Base-by-base conservation (phyloP, 1,140 invertebrate genomes). In the Medauroidea extradentata region DNA sequence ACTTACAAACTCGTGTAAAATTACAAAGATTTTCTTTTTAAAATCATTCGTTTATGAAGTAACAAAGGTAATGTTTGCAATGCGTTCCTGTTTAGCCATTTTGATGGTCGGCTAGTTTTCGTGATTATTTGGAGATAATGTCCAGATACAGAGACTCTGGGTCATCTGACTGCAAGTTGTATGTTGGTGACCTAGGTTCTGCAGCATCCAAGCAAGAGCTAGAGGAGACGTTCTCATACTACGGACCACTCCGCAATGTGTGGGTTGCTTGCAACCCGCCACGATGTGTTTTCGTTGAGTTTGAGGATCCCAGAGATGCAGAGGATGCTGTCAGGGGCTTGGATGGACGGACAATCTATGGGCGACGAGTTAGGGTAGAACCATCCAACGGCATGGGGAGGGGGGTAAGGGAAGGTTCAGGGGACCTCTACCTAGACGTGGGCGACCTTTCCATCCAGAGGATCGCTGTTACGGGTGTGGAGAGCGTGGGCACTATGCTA, bases 211-310 rank as follows among this genome's bases (percentile, higher is more conserved):
- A 93, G 72, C 89, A 91, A 68, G 91, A 96, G 73, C 73, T 96
- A 43, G 93, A 96, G 76, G 91, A 95, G 76, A 89, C 92, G 8
- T 99, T 99, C 75, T 87, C 90, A 52, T 92, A 96, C 67, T 99
- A 97, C 75, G 96, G 96, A 3, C 88, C 91, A 25, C 77, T 98
- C 61, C 85, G 89, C 63, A 96, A 93, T 78, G 93, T 98, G 18
- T 97, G 93, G 94, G 92, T 97, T 3, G 94, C 94, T 1, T 80
- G 93, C 66, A 96, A 96, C 75, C 91, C 91, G 9, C 90, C 90
- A 43, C 88, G 94, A 34, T 98, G 98, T 80, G 94, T 94, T 13
- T 98, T 98, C 78, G 90, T 98, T 16, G 94, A 97, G 75, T 98
- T 94, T 78, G 94, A 98, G 78, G 87, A 89, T 73, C 80, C 86